A percentile compares a stretch with the other conserved stretches of the same genome.
Evolutionary conservation across 2,113 vertebrate genomes (phyloP).

Genomic region (Charina bottae): DNA sequence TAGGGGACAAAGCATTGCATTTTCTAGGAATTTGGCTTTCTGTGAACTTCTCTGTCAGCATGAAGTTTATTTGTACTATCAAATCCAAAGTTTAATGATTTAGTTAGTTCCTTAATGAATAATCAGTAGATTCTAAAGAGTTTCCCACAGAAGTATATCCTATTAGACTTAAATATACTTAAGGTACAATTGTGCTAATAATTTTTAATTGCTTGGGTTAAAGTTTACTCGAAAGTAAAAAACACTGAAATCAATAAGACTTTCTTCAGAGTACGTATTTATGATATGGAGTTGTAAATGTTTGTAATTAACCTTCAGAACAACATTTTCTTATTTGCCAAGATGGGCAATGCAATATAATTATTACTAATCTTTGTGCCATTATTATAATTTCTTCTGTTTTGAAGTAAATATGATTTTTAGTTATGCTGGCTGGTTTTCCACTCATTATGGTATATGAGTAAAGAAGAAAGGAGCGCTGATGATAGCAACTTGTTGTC

Average conservation of each 20-base stretch:
- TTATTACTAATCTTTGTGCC: slow-evolving; percentile 26
- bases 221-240: background rate
- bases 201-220: slow-evolving; percentile 59
- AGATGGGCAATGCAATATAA: slow-evolving; percentile 41
- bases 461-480: background rate
- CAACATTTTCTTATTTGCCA: slow-evolving; percentile 49
- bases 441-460: background rate
- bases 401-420: slow-evolving; percentile 19
- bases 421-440: background rate
- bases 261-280: background rate
- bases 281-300: background rate
- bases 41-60: background rate
- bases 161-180: background rate
- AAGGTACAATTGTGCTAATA: slow-evolving; percentile 36
- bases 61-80: background rate
- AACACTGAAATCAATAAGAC: background rate
- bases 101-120: background rate
- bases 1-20: background rate
- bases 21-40: background rate
- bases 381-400: background rate
- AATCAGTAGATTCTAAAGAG: background rate
- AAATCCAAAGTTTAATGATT: background rate
- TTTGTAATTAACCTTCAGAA: slow-evolving; percentile 61
- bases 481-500: background rate
- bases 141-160: background rate